Percentiles rank a stretch among this genome's conserved stretches.
Evolutionary conservation across 2,113 vertebrate genomes (phyloP).

Genomic region (Tachuris rubrigastra): DNA sequence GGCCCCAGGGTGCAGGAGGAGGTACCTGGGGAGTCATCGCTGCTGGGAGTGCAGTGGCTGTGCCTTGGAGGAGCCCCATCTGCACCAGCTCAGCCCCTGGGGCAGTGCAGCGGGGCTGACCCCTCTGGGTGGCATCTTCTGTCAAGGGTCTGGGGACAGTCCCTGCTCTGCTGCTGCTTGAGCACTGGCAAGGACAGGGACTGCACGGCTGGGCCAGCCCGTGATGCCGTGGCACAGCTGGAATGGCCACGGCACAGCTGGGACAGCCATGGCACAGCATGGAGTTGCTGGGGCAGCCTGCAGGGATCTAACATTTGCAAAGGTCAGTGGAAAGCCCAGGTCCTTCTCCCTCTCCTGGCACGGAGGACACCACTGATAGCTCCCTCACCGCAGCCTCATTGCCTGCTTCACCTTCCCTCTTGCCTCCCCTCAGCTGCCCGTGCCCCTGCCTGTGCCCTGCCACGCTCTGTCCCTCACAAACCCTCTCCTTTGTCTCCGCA

Average conservation of each 20-base stretch:
- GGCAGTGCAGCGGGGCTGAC: not conserved
- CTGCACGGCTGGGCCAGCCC: not conserved
- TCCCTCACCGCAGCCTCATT: not conserved
- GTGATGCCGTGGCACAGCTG: not conserved
- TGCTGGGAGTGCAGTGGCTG: accelerated
- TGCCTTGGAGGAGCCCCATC: not conserved
- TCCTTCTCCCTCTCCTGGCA: not conserved
- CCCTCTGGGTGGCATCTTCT: not conserved
- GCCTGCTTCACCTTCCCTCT: not conserved
- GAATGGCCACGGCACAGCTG: not conserved
- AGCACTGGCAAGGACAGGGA: not conserved
- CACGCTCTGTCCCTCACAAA: not conserved
- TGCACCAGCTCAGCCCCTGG: not conserved
- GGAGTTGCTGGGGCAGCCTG: not conserved
- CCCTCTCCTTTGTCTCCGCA: conserved; percentile 2
- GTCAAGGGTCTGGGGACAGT: not conserved
- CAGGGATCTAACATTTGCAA: not conserved
- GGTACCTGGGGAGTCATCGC: not conserved
- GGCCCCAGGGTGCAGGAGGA: not conserved
- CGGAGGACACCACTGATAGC: not conserved
- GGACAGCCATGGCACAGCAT: not conserved
- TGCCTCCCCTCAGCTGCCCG: not conserved
- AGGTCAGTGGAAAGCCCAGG: not conserved
- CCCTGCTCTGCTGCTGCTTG: not conserved
- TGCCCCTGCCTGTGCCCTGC: not conserved